Percentiles rank a stretch among this genome's conserved stretches.
Conservation (phyloP, 2,797 vertebrate species). For the Tokudaia tokunoshimensis region DNA sequence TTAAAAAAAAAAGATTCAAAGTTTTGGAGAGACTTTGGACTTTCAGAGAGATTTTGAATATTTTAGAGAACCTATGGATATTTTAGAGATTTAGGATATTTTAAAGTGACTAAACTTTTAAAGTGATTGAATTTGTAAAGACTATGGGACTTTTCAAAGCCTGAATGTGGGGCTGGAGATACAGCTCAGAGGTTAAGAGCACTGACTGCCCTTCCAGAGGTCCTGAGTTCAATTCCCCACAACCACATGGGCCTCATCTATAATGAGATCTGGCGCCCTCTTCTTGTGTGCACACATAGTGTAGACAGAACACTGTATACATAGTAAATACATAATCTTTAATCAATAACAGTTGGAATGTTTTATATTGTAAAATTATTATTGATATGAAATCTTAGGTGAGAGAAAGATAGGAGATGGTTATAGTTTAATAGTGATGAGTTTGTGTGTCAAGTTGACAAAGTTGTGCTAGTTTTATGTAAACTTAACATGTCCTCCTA, state of each 20-base stretch:
- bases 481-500: neutral
- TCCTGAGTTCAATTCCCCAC: too few relatives aligned
- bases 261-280: too few relatives aligned
- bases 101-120: neutral
- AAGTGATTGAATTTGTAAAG: neutral
- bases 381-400: neutral
- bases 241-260: too few relatives aligned
- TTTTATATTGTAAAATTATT: neutral
- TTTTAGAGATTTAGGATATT: neutral
- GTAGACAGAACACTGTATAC: too few relatives aligned
- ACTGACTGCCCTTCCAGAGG: too few relatives aligned
- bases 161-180: too few relatives aligned
- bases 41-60: neutral
- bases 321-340: too few relatives aligned
- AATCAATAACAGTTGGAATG: too few relatives aligned
- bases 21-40: neutral
- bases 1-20: neutral
- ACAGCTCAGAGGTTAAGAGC: too few relatives aligned
- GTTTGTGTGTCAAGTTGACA: neutral
- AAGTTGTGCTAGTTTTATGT: neutral
- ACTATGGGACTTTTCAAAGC: neutral
- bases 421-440: neutral
- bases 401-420: neutral
- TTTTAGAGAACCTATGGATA: neutral
- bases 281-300: too few relatives aligned